Base-by-base conservation (phyloP, 2,797 vertebrate species). In the Poliocrania exsul region DNA sequence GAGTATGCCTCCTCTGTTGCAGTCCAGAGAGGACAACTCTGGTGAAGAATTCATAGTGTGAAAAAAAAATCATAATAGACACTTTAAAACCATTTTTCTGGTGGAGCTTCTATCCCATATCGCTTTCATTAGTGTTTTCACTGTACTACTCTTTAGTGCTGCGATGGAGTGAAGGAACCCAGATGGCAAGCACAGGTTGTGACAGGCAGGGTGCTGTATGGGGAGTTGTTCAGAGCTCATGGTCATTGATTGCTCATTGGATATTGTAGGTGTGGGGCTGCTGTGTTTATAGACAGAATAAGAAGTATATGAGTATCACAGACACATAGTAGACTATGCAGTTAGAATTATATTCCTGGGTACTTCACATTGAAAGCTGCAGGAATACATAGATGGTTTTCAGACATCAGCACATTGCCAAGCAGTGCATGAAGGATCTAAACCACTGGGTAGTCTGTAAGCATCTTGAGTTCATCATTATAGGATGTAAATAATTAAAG, bases 131-230 rank as follows among this genome's bases (percentile, higher is more conserved):
- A 40, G 44, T 81, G 25, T 16, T 86, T 3, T 83, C 54, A 28
- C 38, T 46, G 12, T 35, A 19, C 31, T 51, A n/a, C 35, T 79
- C 14, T 13, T 28, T 31, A 73, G 33, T 31, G 17, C 44, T 56
- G 42, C 25, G 20, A 15, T 51, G 19, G 37, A 70, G 12, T 35
- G 56, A 67, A 87, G 50, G 25, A 54, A 14, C 20, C 8, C 23
- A 47, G 23, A 31, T 0, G 0, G 38, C 47, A 46, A 72, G 37
- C 25, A 15, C 14, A 13, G 17, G 14, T 46, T 9, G 3, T 50
- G 47, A 57, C 40, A 69, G 49, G 17, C 56, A 75, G 37, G 38
- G 13, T 75, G 35, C 35, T 20, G 7, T 40, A 1, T 31, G 7
- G 2, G 35, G 11, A 4, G 8, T 8, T 1, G 0, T 49, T 84